These are phyloP conservation scores for Onychorhynchus coronatus DNA, from an alignment of 2,113 vertebrate species.

Conservation along the genomic window DNA sequence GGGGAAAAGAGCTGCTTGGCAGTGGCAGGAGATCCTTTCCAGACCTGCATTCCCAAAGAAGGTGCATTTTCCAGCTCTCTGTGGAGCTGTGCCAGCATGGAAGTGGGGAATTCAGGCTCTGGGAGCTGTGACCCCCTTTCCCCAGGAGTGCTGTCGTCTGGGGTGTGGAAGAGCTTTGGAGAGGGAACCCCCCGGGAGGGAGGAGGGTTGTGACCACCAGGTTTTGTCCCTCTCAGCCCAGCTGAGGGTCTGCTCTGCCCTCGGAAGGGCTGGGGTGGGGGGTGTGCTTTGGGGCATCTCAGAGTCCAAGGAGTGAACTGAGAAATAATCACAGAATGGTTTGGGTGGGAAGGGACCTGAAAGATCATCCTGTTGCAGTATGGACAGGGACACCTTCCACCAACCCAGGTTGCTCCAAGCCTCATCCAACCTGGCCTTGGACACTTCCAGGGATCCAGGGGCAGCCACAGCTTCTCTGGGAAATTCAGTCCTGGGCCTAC, in stretches of 20 bases:
- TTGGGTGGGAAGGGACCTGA: background rate
- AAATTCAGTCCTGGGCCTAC: background rate
- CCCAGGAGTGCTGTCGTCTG: background rate
- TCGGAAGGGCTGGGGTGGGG: background rate
- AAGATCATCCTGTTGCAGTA: background rate
- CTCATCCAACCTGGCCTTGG: background rate
- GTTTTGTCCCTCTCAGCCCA: background rate
- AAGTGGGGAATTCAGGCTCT: background rate
- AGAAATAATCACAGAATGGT: background rate
- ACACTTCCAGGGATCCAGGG: background rate
- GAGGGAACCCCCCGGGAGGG: background rate
- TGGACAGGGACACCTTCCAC: rapidly evolving
- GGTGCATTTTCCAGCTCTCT: background rate
- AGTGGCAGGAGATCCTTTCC: conserved; percentile 11
- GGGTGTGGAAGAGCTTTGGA: background rate
- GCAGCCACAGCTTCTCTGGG: background rate
- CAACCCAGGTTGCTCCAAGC: rapidly evolving
- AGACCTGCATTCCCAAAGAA: background rate
- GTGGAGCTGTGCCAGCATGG: background rate
- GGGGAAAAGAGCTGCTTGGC: background rate
- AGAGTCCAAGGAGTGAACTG: background rate
- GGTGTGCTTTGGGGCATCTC: background rate
- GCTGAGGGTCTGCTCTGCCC: background rate
- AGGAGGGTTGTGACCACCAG: background rate
- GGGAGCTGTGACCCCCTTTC: background rate